Evolutionary conservation across 1,140 invertebrate species (phyloP), one percentile per base, ranked within the genome.

Genomic region (Linepithema humile): DNA sequence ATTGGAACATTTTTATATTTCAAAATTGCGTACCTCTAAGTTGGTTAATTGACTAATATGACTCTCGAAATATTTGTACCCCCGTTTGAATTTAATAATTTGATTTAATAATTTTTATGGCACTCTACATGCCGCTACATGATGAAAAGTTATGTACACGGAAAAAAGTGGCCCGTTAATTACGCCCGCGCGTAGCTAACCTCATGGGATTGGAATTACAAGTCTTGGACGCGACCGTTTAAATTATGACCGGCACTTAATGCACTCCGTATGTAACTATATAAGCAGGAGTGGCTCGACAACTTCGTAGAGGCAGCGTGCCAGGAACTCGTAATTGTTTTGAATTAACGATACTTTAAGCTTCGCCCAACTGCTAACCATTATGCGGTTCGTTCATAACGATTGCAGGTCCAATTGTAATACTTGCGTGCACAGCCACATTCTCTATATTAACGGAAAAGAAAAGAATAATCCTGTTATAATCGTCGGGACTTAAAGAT

Each of bases 271-370:
- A 82, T 83, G 64, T 88, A 89, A 88, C 88, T 74, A 88, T 60
- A 86, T 83, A 88, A 88, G 87, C 84, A 50, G 20, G 43, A 74
- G 65, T 57, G 80, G 72, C 82, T 86, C 87, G 73, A 85, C 88
- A 83, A 82, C 86, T 85, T 85, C 65, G 85, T 72, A 64, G 82
- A 88, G 87, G 77, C 82, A 85, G 85, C 85, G 85, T 84, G 87
- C 88, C 88, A 86, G 88, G 88, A 89, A 89, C 88, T 89, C 80
- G 88, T 89, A 89, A 89, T 89, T 89, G 87, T 89, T 89, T 89
- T 89, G 88, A 89, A 89, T 89, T 89, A 89, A 89, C 88, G 88
- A 89, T 89, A 89, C 88, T 89, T 89, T 89, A 89, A 84, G 87
- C 82, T 77, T 72, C 43, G 73, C 59, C 80, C 55, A 65, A 57